Evolutionary conservation across 2,113 vertebrate species (phyloP).

Genomic region (Coryphaenoides rupestris): DNA sequence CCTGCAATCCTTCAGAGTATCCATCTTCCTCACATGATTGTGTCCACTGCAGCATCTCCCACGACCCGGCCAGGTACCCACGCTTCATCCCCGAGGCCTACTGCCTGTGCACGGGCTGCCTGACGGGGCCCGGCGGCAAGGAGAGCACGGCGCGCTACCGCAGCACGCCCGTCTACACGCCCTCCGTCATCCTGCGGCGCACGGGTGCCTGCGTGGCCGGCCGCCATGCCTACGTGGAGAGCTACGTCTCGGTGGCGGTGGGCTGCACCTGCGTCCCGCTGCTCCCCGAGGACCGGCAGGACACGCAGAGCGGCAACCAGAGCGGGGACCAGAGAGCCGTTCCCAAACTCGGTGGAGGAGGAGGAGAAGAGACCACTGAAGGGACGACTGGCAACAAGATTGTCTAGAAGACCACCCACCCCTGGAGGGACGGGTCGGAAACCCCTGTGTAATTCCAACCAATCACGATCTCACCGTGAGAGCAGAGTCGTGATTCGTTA

Average conservation of each 20-base stretch:
- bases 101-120: slow-evolving; percentile 91
- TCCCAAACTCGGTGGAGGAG: slow-evolving; percentile 49
- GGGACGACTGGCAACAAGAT: too few species aligned
- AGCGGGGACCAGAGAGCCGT: slow-evolving; percentile 69
- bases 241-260: slow-evolving; percentile 85
- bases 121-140: slow-evolving; percentile 73
- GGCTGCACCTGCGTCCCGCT: slow-evolving; percentile 90
- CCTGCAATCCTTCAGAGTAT: too few species aligned
- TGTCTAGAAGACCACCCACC: too few species aligned
- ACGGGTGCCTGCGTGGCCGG: slow-evolving; percentile 77
- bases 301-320: slow-evolving; percentile 67
- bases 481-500: too few species aligned
- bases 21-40: too few species aligned
- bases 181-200: slow-evolving; percentile 82
- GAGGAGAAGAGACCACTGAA: neutral
- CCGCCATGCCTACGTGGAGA: slow-evolving; percentile 82
- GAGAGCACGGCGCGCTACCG: slow-evolving; percentile 78
- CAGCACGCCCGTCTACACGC: slow-evolving; percentile 84
- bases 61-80: slow-evolving; percentile 82
- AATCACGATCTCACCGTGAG: too few species aligned
- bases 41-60: slow-evolving; percentile 76
- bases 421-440: too few species aligned
- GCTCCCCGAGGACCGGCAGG: slow-evolving; percentile 57
- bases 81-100: slow-evolving; percentile 91
- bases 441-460: too few species aligned